Evolutionary conservation across 2,113 vertebrate genomes (phyloP), one percentile per base, ranked within the genome.

Genomic region (rat (Rattus norvegicus)): DNA sequence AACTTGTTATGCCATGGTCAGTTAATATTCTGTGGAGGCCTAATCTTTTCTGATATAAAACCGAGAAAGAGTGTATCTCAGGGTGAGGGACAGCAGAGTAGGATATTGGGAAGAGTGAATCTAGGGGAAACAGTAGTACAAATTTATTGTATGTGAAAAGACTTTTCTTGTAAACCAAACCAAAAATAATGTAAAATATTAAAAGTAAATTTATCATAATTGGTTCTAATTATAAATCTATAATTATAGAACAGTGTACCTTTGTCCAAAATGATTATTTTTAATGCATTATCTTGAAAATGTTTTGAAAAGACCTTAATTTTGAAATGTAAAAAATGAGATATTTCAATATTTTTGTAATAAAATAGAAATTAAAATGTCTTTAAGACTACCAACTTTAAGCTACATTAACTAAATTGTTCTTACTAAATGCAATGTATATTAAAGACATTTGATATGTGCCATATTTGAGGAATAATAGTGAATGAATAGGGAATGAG

Each of bases 381-480:
- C 16, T 1, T 69, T 52, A 73, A 67, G 70, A 59, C 14, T 94
- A 33, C 4, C 13, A 85, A 43, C 7, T 88, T 49, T 24, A 43
- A 43, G 43, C 19, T 28, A 39, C 47, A 67, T 43, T 49, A 96
- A 54, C 24, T n/a, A 17, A 70, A 90, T 1, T 11, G 5, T 0
- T 65, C 19, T 72, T 73, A 3, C 52, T 84, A 89, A 91, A 67
- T 26, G 77, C 1, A 2, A 61, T 54, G 4, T 9, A 56, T 2
- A 0, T 88, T 90, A 39, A 65, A 47, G 5, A 19, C 49, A 76
- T 16, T 7, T 94, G 26, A 90, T 36, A 4, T 65, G 5, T 52
- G 22, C 47, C 5, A 26, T 26, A 1, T 89, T 0, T 67, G n/a
- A 24, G 1, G 0, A 85, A 1, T 67, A 33, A 26, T 3, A 19